Evolutionary conservation across 2,797 vertebrate genomes (phyloP), one percentile per base, ranked within the genome.

Genomic region (Ptychobarbus kaznakovi): DNA sequence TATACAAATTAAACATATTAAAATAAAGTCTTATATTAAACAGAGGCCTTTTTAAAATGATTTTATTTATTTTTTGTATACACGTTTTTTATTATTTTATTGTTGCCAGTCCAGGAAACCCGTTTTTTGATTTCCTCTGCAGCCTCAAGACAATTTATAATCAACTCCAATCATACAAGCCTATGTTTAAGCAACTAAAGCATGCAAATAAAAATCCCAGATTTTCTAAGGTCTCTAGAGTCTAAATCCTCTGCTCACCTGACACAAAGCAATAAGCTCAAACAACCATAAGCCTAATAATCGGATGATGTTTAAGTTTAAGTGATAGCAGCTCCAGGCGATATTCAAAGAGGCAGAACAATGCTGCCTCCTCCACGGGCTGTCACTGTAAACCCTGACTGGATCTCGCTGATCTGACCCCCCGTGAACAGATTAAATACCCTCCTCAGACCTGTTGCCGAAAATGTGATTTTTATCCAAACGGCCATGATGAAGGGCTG

Each of bases 241-340:
- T 61, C 51, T 76, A 90, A 90, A 90, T 88, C 87, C 93, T 93
- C 93, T 93, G 94, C 94, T 94, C 94, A 96, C 94, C 94, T 96
- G 95, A 96, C 94, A 95, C 93, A 94, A 94, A 89, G 94, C 95
- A 95, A 94, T 94, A 95, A 93, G 94, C 95, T 92, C 93, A 95
- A 94, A 95, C 94, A 95, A 95, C 93, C 86, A 78, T 96, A 95
- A 96, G 94, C 95, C 94, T 96, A 96, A 96, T 96, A 96, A 96
- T 95, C 95, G 95, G 95, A 96, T 96, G 95, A 96, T 95, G 94
- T 93, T 94, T 93, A 94, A 93, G 94, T 95, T 93, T 94, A 88
- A 92, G 92, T 73, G 94, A 95, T 94, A 94, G 93, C 88, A 94
- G 95, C 95, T 94, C 91, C 93, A 94, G 94, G 95, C 95, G 93